A percentile compares a stretch with the other conserved stretches of the same genome.
Evolutionary conservation across 1,140 invertebrate genomes (phyloP).

Genomic region (Andricus grossulariae): DNA sequence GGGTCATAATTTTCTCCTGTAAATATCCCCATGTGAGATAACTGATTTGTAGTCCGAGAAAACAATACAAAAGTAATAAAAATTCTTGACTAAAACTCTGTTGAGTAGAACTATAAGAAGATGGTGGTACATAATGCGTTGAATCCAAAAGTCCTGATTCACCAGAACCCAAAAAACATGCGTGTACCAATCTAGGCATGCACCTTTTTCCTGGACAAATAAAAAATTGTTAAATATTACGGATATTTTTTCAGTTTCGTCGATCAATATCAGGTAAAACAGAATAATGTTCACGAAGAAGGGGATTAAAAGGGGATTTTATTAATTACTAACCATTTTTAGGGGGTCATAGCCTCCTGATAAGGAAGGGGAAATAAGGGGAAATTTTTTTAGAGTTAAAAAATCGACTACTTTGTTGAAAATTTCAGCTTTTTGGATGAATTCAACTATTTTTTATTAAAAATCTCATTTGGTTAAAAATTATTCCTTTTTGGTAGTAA

Average conservation of each 20-base stretch:
- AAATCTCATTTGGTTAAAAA: too few relatives aligned
- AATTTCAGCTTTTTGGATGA: too few relatives aligned
- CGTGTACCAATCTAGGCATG: slow-evolving; percentile 77
- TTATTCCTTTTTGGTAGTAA: too few relatives aligned
- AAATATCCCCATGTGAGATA: slow-evolving; percentile 96
- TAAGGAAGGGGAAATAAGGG: too few relatives aligned
- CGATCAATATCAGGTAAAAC: too few relatives aligned
- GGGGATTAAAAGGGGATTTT: too few relatives aligned
- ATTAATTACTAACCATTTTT: too few relatives aligned
- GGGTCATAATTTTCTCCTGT: slow-evolving; percentile 95
- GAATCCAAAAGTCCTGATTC: slow-evolving; percentile 70
- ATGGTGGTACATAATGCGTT: slow-evolving; percentile 57
- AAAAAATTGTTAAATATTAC: neutral
- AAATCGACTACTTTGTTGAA: too few relatives aligned
- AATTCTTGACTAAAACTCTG: slow-evolving; percentile 77
- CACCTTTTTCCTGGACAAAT: slow-evolving; percentile 74
- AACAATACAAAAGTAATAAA: slow-evolving; percentile 85
- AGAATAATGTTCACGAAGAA: too few relatives aligned
- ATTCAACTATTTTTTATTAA: too few relatives aligned
- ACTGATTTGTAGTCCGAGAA: slow-evolving; percentile 90
- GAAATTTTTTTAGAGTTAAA: too few relatives aligned
- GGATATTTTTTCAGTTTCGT: neutral
- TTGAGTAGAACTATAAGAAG: slow-evolving; percentile 56
- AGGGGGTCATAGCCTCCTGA: too few relatives aligned
- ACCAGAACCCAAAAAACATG: slow-evolving; percentile 81